A percentile compares a stretch with the other conserved stretches of the same genome.
Evolutionary conservation across 2,113 vertebrate species (phyloP).

Genomic region (Gavialis gangeticus): DNA sequence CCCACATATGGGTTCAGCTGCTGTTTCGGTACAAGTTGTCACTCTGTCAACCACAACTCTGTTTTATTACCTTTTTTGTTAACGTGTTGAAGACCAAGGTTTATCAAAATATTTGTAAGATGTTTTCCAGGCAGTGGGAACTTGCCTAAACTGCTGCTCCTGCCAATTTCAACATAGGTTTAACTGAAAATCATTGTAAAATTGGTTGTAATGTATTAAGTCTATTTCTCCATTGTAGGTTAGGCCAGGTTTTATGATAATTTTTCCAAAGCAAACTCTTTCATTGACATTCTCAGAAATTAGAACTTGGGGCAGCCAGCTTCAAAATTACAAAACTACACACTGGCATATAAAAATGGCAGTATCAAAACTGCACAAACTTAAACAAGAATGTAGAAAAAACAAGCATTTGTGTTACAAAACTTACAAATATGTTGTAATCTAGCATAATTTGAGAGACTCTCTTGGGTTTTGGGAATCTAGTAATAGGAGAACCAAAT

Average conservation of each 20-base stretch:
- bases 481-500: background rate
- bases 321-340: background rate
- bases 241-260: background rate
- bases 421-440: background rate
- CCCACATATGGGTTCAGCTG: background rate
- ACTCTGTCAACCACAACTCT: background rate
- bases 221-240: background rate
- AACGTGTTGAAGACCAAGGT: background rate
- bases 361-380: background rate
- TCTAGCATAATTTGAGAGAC: background rate
- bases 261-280: constrained; percentile 40
- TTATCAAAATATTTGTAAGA: background rate
- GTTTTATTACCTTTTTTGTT: background rate
- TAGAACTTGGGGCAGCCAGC: constrained; percentile 17
- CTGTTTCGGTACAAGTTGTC: background rate
- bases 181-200: background rate
- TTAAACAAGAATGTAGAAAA: background rate
- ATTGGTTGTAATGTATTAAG: no score
- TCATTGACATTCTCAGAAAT: constrained; percentile 49
- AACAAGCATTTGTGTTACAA: background rate
- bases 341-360: background rate
- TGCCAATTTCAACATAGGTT: background rate
- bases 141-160: background rate
- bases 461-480: background rate
- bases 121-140: background rate